Conservation (phyloP, 2,113 vertebrate genomes). For the Numida meleagris region DNA sequence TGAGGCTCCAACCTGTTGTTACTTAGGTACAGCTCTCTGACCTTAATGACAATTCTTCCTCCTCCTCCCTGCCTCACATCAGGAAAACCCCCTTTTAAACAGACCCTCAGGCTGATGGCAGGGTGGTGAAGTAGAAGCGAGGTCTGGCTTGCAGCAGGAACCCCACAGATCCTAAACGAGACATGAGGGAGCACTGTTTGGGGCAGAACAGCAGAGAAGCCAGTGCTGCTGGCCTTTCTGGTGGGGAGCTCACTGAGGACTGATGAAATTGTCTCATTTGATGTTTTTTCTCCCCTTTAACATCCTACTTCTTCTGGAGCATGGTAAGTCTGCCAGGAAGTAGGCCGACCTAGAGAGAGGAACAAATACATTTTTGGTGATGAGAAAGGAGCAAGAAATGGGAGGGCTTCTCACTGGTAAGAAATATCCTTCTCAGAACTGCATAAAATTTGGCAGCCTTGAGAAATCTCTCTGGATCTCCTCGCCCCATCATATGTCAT, state of each 20-base stretch:
- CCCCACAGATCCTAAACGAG: background rate
- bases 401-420: slow-evolving; percentile 37
- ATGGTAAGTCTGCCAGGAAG: background rate
- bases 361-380: slow-evolving; percentile 28
- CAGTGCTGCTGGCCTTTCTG: background rate
- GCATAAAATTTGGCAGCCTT: slow-evolving; percentile 48
- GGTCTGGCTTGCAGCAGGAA: background rate
- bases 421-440: slow-evolving; percentile 44
- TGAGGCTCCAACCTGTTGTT: background rate
- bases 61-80: background rate
- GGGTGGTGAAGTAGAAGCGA: rapidly evolving
- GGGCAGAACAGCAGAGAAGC: background rate
- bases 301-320: background rate
- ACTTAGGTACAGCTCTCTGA: background rate
- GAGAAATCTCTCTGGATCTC: slow-evolving; percentile 51
- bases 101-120: rapidly evolving
- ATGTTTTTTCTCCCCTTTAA: background rate
- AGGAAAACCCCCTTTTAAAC: background rate
- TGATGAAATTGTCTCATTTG: background rate
- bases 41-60: background rate
- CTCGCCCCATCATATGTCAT: slow-evolving; percentile 27
- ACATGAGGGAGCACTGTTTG: background rate
- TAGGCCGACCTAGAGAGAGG: slow-evolving; percentile 29
- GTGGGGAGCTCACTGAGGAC: background rate
- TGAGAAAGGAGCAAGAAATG: slow-evolving; percentile 36